Percentiles rank a stretch among this genome's conserved stretches.
phyloP scores from a whole-genome alignment of 1,140 invertebrate species.

The Papilio polyxenes region DNA sequence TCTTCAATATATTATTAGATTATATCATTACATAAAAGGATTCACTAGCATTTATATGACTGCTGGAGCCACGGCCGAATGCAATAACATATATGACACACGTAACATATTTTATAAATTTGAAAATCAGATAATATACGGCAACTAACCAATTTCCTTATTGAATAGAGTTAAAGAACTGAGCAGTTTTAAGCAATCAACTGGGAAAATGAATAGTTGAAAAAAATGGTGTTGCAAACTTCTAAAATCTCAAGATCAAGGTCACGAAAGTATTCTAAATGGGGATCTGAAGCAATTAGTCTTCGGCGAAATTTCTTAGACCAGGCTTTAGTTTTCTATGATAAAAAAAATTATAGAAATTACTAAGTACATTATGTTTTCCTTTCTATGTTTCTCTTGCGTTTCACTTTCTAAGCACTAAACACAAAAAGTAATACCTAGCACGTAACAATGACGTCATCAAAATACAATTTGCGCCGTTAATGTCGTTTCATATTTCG shows the following conservation, averaged over 20 bases:
- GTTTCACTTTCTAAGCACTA: background rate
- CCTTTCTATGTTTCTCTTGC: background rate
- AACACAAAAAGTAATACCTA: background rate
- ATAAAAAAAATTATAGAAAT: background rate
- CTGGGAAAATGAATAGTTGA: too few relatives aligned
- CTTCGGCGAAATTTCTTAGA: too few relatives aligned
- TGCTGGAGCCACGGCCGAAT: background rate
- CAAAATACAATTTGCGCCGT: conserved; percentile 18
- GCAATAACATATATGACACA: conserved; percentile 18
- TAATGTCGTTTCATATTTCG: conserved; percentile 3
- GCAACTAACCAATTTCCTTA: background rate
- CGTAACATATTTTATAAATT: conserved; percentile 23
- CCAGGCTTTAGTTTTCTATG: too few relatives aligned
- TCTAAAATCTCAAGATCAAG: background rate
- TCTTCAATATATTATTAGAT: conserved; percentile 33
- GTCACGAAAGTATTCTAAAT: background rate
- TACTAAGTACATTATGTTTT: background rate
- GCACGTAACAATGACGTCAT: conserved; percentile 9
- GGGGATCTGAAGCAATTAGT: too few relatives aligned
- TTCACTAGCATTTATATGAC: conserved; percentile 34
- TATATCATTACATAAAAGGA: conserved; percentile 34
- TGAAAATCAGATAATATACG: background rate
- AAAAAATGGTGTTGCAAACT: too few relatives aligned
- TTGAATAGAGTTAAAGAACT: background rate
- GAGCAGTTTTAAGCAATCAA: too few relatives aligned